These are phyloP conservation scores for Philereme vetulata DNA, from an alignment of 2,888 invertebrate species.

Conservation along the genomic window DNA sequence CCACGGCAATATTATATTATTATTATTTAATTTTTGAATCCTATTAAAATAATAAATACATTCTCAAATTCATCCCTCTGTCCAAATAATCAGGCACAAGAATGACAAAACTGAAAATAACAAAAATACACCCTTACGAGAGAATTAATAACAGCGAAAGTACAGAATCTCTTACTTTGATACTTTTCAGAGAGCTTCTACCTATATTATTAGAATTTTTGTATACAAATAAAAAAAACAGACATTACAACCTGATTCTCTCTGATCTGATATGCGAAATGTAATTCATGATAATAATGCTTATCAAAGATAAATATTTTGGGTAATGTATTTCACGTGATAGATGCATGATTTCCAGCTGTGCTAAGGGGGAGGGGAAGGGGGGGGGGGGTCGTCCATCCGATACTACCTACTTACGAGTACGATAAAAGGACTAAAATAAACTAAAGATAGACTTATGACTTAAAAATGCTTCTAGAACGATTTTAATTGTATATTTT, in stretches of 20 bases:
- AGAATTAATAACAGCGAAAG: no score
- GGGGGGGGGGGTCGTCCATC: slow-evolving; percentile 2
- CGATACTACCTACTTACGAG: not conserved
- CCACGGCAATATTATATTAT: no score
- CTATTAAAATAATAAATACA: no score
- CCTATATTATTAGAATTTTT: no score
- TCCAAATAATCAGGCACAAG: no score
- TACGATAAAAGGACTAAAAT: not conserved
- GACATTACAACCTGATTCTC: not conserved
- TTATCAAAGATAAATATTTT: slow-evolving; percentile 6
- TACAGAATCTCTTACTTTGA: no score
- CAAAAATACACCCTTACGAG: no score
- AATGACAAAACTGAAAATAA: no score
- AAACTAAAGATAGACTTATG: not conserved
- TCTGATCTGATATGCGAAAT: slow-evolving; percentile 4
- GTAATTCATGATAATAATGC: not conserved
- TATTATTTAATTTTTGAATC: no score
- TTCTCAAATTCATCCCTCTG: no score
- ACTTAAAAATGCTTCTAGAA: slow-evolving; percentile 8
- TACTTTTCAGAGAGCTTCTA: no score
- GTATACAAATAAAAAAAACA: slow-evolving; percentile 6
- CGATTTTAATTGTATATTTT: not conserved
- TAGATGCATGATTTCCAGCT: not conserved
- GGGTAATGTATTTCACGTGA: not conserved
- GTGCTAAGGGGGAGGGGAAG: no score